Evolutionary conservation across 2,113 vertebrate species (phyloP).

Genomic region (Hyperoodon ampullatus): DNA sequence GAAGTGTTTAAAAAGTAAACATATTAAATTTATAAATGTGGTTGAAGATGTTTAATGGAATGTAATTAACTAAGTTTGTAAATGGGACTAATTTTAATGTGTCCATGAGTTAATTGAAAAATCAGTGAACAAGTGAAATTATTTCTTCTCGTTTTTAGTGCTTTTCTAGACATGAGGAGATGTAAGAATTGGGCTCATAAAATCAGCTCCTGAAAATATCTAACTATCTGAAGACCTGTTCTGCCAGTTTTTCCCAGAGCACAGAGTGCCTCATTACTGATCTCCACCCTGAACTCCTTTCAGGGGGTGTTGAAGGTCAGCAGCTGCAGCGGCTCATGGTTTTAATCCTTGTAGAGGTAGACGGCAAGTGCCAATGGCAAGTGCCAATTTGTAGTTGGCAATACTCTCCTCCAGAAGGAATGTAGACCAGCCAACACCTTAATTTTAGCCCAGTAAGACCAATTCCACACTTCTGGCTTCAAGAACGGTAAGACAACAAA

Average conservation of each 20-base stretch:
- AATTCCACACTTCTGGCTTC: not conserved
- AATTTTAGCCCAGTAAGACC: not conserved
- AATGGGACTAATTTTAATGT: conserved; percentile 56
- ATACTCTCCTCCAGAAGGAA: not conserved
- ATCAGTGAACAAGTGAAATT: conserved; percentile 39
- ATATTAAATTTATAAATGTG: conserved; percentile 60
- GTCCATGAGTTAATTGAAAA: conserved; percentile 43
- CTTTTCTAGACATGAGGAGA: no score
- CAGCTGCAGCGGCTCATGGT: no score
- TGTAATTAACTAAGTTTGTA: conserved; percentile 52
- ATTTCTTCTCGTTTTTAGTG: not conserved
- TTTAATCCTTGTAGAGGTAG: no score
- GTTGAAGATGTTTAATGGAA: conserved; percentile 45
- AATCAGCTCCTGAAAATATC: no score
- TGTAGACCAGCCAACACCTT: not conserved
- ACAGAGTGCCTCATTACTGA: no score
- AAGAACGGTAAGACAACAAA: not conserved
- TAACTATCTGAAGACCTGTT: no score
- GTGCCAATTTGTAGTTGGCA: no score
- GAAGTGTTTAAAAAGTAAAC: conserved; percentile 60
- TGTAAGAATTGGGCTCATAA: no score
- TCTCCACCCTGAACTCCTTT: no score
- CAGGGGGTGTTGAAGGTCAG: no score
- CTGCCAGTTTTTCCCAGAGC: no score
- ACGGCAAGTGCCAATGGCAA: no score